Percentiles rank a stretch among this genome's conserved stretches.
phyloP scores from a whole-genome alignment of 2,797 vertebrate species.

The Xerus rutilus region DNA sequence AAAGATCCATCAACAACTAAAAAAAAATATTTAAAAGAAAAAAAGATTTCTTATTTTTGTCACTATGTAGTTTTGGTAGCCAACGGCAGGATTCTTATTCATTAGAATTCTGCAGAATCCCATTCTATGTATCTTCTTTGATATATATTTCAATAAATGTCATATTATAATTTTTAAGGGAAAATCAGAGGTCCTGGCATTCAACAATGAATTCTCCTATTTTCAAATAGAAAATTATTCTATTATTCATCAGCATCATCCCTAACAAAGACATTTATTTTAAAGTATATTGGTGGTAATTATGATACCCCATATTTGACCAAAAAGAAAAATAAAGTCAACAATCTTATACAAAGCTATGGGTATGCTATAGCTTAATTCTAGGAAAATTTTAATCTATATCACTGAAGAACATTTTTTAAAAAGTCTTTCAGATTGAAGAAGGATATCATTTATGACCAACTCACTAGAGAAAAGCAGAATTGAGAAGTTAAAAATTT shows the following conservation, averaged over 20 bases:
- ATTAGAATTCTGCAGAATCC: neutral
- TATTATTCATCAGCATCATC: neutral
- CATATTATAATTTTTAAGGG: neutral
- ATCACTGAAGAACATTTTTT: neutral
- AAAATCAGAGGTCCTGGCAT: slow-evolving; percentile 7
- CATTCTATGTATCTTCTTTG: slow-evolving; percentile 1
- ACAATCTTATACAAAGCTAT: neutral
- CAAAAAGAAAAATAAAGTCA: neutral
- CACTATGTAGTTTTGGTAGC: neutral
- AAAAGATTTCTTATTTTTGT: slow-evolving; percentile 16
- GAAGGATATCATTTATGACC: neutral
- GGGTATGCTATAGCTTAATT: neutral
- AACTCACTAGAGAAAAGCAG: neutral
- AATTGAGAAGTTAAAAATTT: neutral
- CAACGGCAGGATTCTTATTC: neutral
- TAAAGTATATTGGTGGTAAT: neutral
- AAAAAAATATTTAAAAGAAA: no score
- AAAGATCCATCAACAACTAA: no score
- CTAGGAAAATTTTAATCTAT: neutral
- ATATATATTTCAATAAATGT: neutral
- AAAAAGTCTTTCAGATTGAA: neutral
- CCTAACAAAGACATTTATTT: neutral
- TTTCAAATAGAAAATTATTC: slow-evolving; percentile 32
- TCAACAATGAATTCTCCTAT: neutral
- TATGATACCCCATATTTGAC: neutral